Conservation (phyloP, 2,888 invertebrate species). For the Carpatolechia fugitivella region DNA sequence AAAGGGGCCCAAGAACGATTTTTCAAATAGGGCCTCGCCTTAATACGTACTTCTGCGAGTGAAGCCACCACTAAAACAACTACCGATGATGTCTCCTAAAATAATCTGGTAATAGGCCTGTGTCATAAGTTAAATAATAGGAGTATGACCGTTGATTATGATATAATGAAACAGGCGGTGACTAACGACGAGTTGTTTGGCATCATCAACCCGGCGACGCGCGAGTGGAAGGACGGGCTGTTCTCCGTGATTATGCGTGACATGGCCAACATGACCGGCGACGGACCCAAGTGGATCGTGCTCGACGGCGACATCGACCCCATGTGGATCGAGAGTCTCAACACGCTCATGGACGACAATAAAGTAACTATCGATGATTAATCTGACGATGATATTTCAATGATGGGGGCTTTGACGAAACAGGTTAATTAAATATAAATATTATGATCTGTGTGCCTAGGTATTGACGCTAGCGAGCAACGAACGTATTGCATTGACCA, state of each 20-base stretch:
- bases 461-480: constrained; percentile 96
- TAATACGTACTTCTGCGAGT: too few species aligned
- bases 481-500: constrained; percentile 94
- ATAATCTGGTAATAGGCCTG: too few species aligned
- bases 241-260: constrained; percentile 96
- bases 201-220: constrained; percentile 93
- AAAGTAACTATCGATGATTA: constrained; percentile 81
- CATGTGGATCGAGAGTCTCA: constrained; percentile 98
- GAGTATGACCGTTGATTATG: too few species aligned
- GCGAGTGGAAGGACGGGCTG: constrained; percentile 96
- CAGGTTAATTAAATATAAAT: too few species aligned
- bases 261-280: constrained; percentile 92
- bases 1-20: too few species aligned
- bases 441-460: constrained; percentile 38
- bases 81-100: too few species aligned
- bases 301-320: constrained; percentile 98
- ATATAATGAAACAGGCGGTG: constrained; percentile 84
- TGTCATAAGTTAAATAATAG: too few species aligned
- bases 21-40: too few species aligned
- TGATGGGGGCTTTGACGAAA: too few species aligned
- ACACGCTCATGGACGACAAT: constrained; percentile 98
- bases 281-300: constrained; percentile 96
- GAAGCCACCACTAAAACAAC: too few species aligned
- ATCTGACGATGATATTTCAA: too few species aligned
- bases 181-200: constrained; percentile 97